Conservation (phyloP, 2,888 invertebrate species). For the Himalopsyche japonica region DNA sequence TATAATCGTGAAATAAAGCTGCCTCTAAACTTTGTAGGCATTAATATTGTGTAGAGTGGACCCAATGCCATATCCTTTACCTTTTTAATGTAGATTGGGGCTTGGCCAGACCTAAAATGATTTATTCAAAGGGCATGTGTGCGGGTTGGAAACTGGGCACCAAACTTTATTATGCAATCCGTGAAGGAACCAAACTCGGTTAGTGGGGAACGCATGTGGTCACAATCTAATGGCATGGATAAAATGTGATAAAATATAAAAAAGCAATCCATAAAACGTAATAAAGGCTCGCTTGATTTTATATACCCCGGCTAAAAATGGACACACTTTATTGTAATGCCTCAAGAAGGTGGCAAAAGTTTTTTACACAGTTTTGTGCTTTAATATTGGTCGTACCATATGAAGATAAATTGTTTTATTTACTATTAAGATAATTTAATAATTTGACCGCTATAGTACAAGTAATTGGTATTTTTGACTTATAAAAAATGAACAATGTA, state of each 20-base stretch:
- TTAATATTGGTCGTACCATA: no score
- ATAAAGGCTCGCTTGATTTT: not conserved
- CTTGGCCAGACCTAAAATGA: constrained; percentile 20
- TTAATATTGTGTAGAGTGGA: not conserved
- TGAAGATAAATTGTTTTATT: no score
- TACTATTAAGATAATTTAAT: no score
- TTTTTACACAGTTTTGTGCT: no score
- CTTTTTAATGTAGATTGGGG: constrained; percentile 6
- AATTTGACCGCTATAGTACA: no score
- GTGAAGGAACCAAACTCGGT: constrained; percentile 24
- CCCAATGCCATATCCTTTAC: not conserved
- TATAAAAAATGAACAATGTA: no score
- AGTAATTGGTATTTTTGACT: no score
- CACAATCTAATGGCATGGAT: not conserved
- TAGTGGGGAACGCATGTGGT: constrained; percentile 5
- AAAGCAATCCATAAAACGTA: not conserved
- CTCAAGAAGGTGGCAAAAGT: no score
- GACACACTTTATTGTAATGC: not conserved
- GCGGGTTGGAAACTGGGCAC: constrained; percentile 9
- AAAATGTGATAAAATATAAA: not conserved
- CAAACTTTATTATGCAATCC: constrained; percentile 35
- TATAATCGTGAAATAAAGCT: not conserved
- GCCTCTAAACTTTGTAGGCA: not conserved
- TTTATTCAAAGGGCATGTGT: constrained; percentile 35
- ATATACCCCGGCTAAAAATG: not conserved